Conservation (phyloP, 1,140 invertebrate species). For the Sitodiplosis mosellana region DNA sequence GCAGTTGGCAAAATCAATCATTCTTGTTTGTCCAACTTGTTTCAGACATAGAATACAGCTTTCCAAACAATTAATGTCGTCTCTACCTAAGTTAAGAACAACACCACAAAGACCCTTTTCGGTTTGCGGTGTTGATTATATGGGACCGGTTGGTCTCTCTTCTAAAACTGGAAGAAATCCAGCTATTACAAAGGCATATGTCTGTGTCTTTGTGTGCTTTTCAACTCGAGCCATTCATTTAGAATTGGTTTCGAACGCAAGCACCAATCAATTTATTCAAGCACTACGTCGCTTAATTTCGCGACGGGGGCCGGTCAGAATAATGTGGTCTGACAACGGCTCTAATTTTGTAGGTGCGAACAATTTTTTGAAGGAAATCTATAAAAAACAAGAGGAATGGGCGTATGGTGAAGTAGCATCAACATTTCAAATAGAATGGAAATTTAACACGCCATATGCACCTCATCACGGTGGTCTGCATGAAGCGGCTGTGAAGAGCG, state of each 20-base stretch:
- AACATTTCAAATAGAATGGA: conserved; percentile 9
- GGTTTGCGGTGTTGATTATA: conserved; percentile 7
- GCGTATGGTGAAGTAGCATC: not conserved
- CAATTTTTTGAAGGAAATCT: not conserved
- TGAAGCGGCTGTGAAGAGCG: conserved; percentile 13
- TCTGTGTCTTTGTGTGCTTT: conserved; percentile 22
- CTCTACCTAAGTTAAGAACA: conserved; percentile 7
- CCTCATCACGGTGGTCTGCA: conserved; percentile 13
- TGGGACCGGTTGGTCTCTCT: conserved; percentile 6
- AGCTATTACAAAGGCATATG: conserved; percentile 18
- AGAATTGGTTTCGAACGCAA: conserved; percentile 13
- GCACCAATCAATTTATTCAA: too few species aligned
- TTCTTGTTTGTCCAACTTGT: conserved; percentile 8
- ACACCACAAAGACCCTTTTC: conserved; percentile 4
- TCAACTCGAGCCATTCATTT: conserved; percentile 18
- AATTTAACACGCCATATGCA: conserved; percentile 11
- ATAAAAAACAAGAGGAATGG: not conserved
- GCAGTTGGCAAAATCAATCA: conserved; percentile 4
- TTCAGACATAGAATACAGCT: conserved; percentile 1
- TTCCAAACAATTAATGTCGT: conserved; percentile 8
- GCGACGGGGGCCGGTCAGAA: too few species aligned
- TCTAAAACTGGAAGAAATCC: not conserved
- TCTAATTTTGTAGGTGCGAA: conserved; percentile 1
- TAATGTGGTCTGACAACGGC: not conserved
- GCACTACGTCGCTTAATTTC: too few species aligned